Conservation (phyloP, 2,797 vertebrate genomes). For the Pseudopleuronectes americanus region DNA sequence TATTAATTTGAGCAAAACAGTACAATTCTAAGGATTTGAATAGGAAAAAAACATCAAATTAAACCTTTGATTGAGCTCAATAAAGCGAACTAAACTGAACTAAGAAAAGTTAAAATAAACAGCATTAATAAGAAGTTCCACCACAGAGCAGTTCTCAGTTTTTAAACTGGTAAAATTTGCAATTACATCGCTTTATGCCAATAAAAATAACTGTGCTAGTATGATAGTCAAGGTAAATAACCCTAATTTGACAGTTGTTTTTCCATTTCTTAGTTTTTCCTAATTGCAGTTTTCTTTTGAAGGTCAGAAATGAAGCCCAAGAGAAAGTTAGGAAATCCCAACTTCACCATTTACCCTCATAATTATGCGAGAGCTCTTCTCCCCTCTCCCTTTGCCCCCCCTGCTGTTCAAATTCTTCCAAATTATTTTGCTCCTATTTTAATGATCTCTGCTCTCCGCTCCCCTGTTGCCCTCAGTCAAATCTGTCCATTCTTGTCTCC, state of each 20-base stretch:
- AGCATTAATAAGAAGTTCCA: too few species aligned
- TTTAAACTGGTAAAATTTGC: too few species aligned
- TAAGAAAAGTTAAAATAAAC: too few species aligned
- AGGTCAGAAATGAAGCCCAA: background rate
- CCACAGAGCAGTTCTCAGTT: too few species aligned
- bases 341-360: background rate
- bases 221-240: background rate
- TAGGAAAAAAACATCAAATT: too few species aligned
- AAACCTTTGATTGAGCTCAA: too few species aligned
- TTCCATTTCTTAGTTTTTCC: background rate
- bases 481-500: constrained; percentile 40
- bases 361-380: background rate
- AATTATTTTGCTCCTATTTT: constrained; percentile 21
- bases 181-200: too few species aligned
- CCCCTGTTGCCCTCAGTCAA: constrained; percentile 43
- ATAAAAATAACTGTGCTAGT: too few species aligned
- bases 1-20: background rate
- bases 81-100: too few species aligned
- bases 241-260: background rate
- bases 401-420: constrained; percentile 1
- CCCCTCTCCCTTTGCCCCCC: background rate
- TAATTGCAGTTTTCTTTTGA: background rate
- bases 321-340: background rate
- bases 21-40: background rate
- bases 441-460: constrained; percentile 17